These are phyloP conservation scores for Cathartes aura DNA, from an alignment of 2,113 vertebrate genomes.

Conservation along the genomic window DNA sequence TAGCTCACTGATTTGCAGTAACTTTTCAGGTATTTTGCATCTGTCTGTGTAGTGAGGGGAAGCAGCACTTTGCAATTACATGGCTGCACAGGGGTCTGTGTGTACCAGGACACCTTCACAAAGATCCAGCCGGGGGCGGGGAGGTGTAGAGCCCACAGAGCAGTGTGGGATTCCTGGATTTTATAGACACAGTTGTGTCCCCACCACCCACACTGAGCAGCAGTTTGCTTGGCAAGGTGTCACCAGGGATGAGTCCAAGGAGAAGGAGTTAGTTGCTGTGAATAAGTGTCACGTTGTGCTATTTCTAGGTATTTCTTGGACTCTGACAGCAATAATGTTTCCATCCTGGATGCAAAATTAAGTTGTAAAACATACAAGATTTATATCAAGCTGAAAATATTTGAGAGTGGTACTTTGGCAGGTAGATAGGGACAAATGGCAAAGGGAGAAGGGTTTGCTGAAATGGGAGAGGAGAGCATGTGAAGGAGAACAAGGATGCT, in stretches of 20 bases:
- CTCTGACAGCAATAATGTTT: neutral
- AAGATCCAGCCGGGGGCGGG: neutral
- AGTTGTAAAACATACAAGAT: neutral
- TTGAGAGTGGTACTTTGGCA: neutral
- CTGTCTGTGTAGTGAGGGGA: neutral
- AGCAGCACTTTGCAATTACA: neutral
- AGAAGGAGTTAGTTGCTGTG: neutral
- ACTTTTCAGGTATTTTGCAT: slow-evolving; percentile 28
- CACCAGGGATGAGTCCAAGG: neutral
- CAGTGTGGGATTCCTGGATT: neutral
- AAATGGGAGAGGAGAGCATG: neutral
- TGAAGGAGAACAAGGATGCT: neutral
- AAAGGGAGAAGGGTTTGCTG: neutral
- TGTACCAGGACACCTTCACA: neutral
- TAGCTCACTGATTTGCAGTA: neutral
- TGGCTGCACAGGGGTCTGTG: neutral
- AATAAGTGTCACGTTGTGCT: neutral
- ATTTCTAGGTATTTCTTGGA: neutral
- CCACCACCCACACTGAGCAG: neutral
- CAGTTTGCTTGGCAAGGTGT: neutral
- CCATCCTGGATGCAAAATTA: neutral
- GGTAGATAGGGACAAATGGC: neutral
- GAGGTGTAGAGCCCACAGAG: neutral
- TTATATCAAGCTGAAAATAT: neutral
- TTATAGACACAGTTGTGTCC: neutral